Evolutionary conservation across 2,888 invertebrate genomes (phyloP).

Genomic region (Tetranychus truncatus): DNA sequence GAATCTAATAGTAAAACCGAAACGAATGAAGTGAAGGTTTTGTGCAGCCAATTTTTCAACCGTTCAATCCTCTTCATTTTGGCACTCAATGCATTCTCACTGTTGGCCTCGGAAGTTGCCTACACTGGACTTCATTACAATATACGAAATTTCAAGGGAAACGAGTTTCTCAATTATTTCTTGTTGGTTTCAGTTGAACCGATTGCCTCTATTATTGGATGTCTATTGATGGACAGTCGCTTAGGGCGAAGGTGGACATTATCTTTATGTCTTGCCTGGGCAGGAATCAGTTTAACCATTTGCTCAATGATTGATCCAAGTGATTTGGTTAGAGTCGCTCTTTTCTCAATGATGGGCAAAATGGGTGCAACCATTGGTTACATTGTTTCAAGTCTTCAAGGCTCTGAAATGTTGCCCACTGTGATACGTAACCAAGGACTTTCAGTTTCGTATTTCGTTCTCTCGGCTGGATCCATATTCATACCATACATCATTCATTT

Average conservation of each 20-base stretch:
- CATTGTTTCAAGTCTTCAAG: conserved; percentile 43
- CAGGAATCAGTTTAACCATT: conserved; percentile 35
- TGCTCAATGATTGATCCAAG: conserved; percentile 24
- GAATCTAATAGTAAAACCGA: conserved; percentile 10
- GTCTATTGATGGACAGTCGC: conserved; percentile 37
- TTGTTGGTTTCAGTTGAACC: conserved; percentile 45
- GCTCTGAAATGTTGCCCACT: conserved; percentile 49
- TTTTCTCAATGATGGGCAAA: conserved; percentile 26
- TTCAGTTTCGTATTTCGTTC: too few relatives aligned
- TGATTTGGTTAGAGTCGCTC: conserved; percentile 11
- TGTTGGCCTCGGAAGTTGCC: conserved; percentile 27
- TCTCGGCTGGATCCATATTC: conserved; percentile 1
- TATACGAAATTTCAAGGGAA: conserved; percentile 38
- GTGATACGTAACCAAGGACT: conserved; percentile 45
- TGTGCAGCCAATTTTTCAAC: background rate
- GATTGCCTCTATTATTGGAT: conserved; percentile 43
- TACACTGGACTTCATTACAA: conserved; percentile 31
- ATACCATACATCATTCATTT: conserved; percentile 5
- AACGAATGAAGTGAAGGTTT: background rate
- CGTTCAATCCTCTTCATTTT: background rate
- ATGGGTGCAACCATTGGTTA: conserved; percentile 38
- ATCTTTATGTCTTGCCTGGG: conserved; percentile 35
- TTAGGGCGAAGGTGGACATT: conserved; percentile 40
- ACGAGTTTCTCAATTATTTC: conserved; percentile 47
- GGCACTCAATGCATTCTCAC: conserved; percentile 26